These are phyloP conservation scores for Ptychoptera albimana DNA, from an alignment of 2,888 invertebrate species.

Conservation along the genomic window DNA sequence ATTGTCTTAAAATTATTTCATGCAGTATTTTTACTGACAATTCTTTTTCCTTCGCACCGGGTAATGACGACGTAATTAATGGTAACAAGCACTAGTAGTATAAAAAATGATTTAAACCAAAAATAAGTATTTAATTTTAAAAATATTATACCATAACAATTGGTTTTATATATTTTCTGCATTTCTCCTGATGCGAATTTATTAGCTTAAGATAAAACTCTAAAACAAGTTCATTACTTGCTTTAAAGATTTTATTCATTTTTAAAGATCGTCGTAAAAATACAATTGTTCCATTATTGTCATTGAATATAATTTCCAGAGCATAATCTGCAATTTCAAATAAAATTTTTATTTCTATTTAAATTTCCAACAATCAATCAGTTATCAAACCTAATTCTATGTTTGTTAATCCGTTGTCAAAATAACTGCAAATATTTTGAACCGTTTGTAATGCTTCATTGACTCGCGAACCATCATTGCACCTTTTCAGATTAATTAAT, in stretches of 20 bases:
- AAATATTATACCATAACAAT: conserved; percentile 11
- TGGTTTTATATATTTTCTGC: conserved; percentile 8
- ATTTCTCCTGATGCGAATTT: conserved; percentile 7
- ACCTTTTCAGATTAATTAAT: conserved; percentile 7
- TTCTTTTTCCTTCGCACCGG: conserved; percentile 17
- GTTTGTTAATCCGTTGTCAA: conserved; percentile 11
- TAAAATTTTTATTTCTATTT: neutral
- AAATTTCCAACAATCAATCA: neutral
- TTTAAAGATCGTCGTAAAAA: conserved; percentile 12
- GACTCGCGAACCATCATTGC: conserved; percentile 11
- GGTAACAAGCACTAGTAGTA: conserved; percentile 11
- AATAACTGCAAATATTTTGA: conserved; percentile 13
- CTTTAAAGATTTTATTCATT: conserved; percentile 12
- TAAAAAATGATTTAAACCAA: neutral
- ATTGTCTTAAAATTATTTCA: conserved; percentile 10
- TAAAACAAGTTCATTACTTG: conserved; percentile 14
- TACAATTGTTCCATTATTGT: conserved; percentile 11
- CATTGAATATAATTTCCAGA: conserved; percentile 13
- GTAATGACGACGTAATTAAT: conserved; percentile 12
- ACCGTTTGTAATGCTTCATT: conserved; percentile 12
- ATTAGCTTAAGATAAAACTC: conserved; percentile 14
- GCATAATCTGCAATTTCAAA: conserved; percentile 12
- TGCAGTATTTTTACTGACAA: conserved; percentile 14
- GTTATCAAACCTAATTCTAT: conserved; percentile 14
- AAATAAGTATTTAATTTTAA: neutral